phyloP scores from a whole-genome alignment of 2,113 vertebrate genomes.

The Istiophorus platypterus region DNA sequence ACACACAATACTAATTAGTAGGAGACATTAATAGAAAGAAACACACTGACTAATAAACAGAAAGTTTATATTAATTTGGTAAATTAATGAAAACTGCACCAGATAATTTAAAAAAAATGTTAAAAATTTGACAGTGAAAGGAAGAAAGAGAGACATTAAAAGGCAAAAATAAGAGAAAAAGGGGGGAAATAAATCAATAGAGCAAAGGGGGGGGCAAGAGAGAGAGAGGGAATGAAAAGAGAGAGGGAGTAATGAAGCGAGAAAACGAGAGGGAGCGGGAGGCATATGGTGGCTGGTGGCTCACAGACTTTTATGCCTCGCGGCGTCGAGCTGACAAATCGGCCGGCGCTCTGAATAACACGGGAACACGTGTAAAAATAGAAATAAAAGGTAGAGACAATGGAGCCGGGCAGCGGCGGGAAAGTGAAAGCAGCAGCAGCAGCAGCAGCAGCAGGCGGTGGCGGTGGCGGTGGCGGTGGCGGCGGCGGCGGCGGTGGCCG shows the following conservation, averaged over 20 bases:
- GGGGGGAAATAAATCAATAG: slow-evolving; percentile 21
- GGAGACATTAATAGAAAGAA: too few species aligned
- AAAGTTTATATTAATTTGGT: neutral
- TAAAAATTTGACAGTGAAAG: neutral
- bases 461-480: too few species aligned
- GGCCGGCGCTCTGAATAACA: slow-evolving; percentile 51
- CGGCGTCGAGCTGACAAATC: slow-evolving; percentile 64
- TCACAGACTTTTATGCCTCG: slow-evolving; percentile 66
- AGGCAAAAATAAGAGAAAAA: neutral
- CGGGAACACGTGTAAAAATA: slow-evolving; percentile 52
- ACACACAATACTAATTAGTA: too few species aligned
- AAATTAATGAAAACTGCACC: too few species aligned
- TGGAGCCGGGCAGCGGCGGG: slow-evolving; percentile 9
- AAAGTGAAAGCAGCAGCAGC: slow-evolving; percentile 8
- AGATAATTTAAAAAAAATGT: too few species aligned
- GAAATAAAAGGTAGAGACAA: slow-evolving; percentile 65
- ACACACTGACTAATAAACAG: too few species aligned
- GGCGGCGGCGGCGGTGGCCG: too few species aligned
- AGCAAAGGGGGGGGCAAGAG: neutral
- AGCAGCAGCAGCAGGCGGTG: too few species aligned
- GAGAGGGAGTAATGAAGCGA: slow-evolving; percentile 55
- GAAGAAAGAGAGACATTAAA: neutral
- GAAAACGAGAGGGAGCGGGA: slow-evolving; percentile 49
- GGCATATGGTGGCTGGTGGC: slow-evolving; percentile 69
- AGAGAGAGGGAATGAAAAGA: slow-evolving; percentile 20